A percentile compares a stretch with the other conserved stretches of the same genome.
Conservation (phyloP, 1,140 invertebrate genomes). For the Cotesia vestalis region DNA sequence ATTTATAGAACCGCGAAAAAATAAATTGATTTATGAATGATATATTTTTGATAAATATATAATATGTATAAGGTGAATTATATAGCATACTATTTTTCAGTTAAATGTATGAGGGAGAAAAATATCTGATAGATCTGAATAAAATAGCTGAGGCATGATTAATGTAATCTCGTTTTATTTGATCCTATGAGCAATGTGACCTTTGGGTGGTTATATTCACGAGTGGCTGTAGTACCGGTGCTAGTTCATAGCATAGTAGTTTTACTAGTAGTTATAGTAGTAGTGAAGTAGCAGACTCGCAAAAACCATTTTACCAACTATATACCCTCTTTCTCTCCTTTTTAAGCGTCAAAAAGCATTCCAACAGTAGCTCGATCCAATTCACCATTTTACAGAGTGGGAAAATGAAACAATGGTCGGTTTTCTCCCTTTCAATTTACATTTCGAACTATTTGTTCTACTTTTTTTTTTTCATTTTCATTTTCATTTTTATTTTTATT, state of each 20-base stretch:
- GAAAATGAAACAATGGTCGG: slow-evolving; percentile 2
- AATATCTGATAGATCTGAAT: slow-evolving; percentile 26
- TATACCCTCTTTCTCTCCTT: slow-evolving; percentile 19
- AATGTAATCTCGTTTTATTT: slow-evolving; percentile 31
- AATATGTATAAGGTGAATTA: neutral
- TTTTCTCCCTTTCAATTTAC: slow-evolving; percentile 1
- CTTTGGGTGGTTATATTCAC: slow-evolving; percentile 22
- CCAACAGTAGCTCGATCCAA: neutral
- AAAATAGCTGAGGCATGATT: slow-evolving; percentile 28
- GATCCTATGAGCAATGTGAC: slow-evolving; percentile 24
- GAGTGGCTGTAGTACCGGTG: slow-evolving; percentile 8
- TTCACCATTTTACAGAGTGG: slow-evolving; percentile 5
- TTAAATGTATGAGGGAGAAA: neutral
- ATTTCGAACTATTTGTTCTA: slow-evolving; percentile 2
- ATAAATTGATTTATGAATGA: too few species aligned
- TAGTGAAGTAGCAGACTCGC: neutral
- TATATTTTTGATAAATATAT: too few species aligned
- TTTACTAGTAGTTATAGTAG: too few species aligned
- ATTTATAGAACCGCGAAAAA: too few species aligned
- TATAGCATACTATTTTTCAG: slow-evolving; percentile 4
- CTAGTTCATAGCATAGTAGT: too few species aligned
- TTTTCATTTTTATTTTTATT: too few species aligned
- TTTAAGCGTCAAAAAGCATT: slow-evolving; percentile 33
- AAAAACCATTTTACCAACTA: slow-evolving; percentile 29
- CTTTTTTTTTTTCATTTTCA: neutral